Evolutionary conservation across 2,113 vertebrate genomes (phyloP).

Genomic region (Strix aluco): DNA sequence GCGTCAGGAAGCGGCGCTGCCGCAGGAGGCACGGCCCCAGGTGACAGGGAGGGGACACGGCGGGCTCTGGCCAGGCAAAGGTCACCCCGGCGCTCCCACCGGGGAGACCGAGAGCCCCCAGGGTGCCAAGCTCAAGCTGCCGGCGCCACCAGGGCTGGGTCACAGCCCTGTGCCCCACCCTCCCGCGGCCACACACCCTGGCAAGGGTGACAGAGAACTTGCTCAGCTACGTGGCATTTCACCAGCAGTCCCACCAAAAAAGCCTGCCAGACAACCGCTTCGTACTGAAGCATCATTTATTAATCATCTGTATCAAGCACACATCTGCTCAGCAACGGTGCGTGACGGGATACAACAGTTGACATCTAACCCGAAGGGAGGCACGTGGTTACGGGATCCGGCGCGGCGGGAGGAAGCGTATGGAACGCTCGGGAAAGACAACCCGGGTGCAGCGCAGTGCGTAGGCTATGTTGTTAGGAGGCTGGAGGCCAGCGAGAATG

Average conservation of each 20-base stretch:
- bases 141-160: fast-evolving
- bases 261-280: fast-evolving
- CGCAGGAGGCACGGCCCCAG: neutral
- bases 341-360: neutral
- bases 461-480: neutral
- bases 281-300: constrained; percentile 37
- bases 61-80: fast-evolving
- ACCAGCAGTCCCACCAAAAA: neutral
- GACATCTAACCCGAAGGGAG: neutral
- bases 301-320: constrained; percentile 31
- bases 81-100: fast-evolving
- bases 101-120: fast-evolving
- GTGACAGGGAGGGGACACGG: fast-evolving
- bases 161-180: neutral
- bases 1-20: neutral
- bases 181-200: fast-evolving
- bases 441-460: neutral
- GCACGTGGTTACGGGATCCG: neutral
- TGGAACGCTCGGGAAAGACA: neutral
- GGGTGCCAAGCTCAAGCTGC: too few species aligned
- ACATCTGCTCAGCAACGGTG: constrained; percentile 24
- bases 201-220: fast-evolving
- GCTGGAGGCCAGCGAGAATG: neutral
- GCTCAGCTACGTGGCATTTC: fast-evolving
- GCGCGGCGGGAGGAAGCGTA: neutral